These are phyloP conservation scores for Rhinella marina DNA, from an alignment of 2,797 vertebrate genomes.

Conservation along the genomic window DNA sequence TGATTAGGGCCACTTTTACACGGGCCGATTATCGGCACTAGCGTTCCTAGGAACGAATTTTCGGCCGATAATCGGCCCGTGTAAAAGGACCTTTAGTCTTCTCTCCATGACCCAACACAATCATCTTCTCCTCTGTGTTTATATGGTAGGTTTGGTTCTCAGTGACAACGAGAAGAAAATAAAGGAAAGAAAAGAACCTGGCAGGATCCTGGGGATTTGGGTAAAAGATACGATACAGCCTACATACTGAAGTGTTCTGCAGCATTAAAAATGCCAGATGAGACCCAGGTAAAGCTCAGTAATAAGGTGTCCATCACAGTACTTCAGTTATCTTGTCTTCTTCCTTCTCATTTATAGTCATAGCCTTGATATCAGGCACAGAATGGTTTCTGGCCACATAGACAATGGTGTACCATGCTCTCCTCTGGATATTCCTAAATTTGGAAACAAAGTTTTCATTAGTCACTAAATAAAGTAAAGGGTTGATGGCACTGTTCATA, in stretches of 20 bases:
- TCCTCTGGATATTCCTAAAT: constrained; percentile 61
- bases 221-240: background rate
- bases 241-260: background rate
- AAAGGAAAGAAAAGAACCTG: too few relatives aligned
- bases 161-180: background rate
- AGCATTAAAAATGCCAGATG: background rate
- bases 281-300: background rate
- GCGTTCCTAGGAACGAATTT: too few relatives aligned
- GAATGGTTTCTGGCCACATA: constrained; percentile 38
- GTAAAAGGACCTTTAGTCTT: too few relatives aligned
- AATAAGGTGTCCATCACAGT: constrained; percentile 56
- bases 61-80: too few relatives aligned
- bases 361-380: constrained; percentile 32
- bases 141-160: background rate
- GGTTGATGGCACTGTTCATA: constrained; percentile 82
- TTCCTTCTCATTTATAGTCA: background rate
- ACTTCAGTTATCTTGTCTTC: constrained; percentile 59
- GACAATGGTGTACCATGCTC: constrained; percentile 59
- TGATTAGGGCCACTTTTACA: too few relatives aligned
- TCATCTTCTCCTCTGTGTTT: background rate
- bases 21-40: too few relatives aligned
- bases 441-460: constrained; percentile 72
- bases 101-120: background rate
- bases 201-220: background rate
- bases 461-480: constrained; percentile 78